Evolutionary conservation across 2,113 vertebrate species (phyloP), one percentile per base, ranked within the genome.

Genomic region (Spea bombifrons): DNA sequence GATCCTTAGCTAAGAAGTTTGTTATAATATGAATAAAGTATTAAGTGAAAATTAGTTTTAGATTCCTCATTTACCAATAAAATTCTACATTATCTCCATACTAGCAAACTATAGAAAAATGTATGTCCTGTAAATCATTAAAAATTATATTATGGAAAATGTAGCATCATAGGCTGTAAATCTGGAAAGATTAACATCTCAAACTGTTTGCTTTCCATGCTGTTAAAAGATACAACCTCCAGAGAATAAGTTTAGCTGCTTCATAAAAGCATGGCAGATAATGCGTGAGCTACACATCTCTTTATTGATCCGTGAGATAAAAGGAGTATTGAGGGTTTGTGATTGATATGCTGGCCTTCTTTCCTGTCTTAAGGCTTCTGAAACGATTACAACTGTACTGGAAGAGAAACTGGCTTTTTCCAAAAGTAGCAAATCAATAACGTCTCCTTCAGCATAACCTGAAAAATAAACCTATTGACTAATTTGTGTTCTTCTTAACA

Each of bases 271-370:
- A 59, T 55, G 72, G 69, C 72, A 78, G 69, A 71, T 65, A 72
- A 55, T 78, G 69, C 71, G 77, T 52, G 53, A 73, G 77, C 70
- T 73, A 59, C 77, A 73, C 77, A 48, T 79, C 70, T 79, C 61
- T 50, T 45, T 79, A 79, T 79, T 73, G 77, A 79, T 79, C 71
- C 63, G 50, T 15, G n/a, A 73, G 77, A 79, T 79, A 79, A 79
- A 79, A 79, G 77, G 61, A 66, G 77, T 79, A 79, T 79, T 79
- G 70, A 79, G 77, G 77, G 66, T 73, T 79, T 66, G 77, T 79
- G 77, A 79, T 79, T 79, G 77, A 79, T 79, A 79, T 67, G 70
- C 63, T 73, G 50, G 77, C 30, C 63, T 73, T 52, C 77, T 79
- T 78, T 72, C 71, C 53, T 79, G 70, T 79, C 59, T 79, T 79